Percentiles rank a stretch among this genome's conserved stretches.
Evolutionary conservation across 1,140 invertebrate species (phyloP).

Genomic region (Calycopis cecrops): DNA sequence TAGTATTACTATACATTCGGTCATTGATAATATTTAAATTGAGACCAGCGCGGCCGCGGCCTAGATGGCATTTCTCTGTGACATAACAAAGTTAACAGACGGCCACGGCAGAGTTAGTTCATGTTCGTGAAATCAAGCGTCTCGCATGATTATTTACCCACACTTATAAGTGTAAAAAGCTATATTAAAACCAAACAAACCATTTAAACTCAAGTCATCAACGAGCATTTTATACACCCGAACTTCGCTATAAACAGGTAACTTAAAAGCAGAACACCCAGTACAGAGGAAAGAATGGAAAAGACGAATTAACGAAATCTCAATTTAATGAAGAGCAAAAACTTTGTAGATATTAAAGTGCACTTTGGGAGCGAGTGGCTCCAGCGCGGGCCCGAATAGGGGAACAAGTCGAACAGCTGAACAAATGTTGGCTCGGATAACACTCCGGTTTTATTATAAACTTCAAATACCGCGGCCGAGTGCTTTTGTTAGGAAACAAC

Average conservation of each 20-base stretch:
- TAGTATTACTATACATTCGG: too few relatives aligned
- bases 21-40: too few relatives aligned
- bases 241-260: slow-evolving; percentile 8
- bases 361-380: neutral
- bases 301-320: slow-evolving; percentile 1
- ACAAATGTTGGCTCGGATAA: slow-evolving; percentile 17
- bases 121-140: too few relatives aligned
- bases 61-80: too few relatives aligned
- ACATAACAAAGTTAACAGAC: too few relatives aligned
- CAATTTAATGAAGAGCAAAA: slow-evolving; percentile 1
- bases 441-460: slow-evolving; percentile 18
- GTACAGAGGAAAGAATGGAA: neutral
- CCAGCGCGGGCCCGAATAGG: slow-evolving; percentile 10
- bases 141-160: too few relatives aligned
- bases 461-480: slow-evolving; percentile 10
- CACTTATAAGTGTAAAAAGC: too few relatives aligned
- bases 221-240: too few relatives aligned
- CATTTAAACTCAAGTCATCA: too few relatives aligned
- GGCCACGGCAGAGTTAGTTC: too few relatives aligned
- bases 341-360: neutral
- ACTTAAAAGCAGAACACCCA: neutral
- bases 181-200: too few relatives aligned
- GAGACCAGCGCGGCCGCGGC: too few relatives aligned
- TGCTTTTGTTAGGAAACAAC: slow-evolving; percentile 18
- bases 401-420: slow-evolving; percentile 15